These are phyloP conservation scores for Oncorhynchus mykiss DNA, from an alignment of 2,113 vertebrate genomes.

Conservation along the genomic window DNA sequence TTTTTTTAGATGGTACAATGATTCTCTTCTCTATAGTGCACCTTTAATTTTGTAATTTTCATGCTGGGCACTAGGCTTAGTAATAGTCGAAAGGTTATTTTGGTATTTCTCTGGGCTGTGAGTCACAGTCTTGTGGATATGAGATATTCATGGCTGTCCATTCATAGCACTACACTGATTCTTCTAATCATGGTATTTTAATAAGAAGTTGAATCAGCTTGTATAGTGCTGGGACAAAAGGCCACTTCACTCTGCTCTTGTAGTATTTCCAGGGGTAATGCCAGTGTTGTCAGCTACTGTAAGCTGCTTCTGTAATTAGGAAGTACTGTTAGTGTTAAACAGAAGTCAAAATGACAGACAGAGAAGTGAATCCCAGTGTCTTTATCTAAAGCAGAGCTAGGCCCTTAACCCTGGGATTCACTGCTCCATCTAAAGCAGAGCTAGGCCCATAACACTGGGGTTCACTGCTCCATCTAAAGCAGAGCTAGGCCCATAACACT, in stretches of 20 bases:
- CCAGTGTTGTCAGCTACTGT: slow-evolving; percentile 4
- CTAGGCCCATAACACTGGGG: too few species aligned
- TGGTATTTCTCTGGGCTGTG: neutral
- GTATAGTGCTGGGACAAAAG: neutral
- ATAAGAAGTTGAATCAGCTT: neutral
- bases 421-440: too few species aligned
- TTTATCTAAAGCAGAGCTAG: too few species aligned
- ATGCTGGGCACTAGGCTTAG: neutral
- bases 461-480: too few species aligned
- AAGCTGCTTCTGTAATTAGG: slow-evolving; percentile 24
- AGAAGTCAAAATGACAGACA: too few species aligned
- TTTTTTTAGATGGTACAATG: too few species aligned
- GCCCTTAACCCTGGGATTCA: too few species aligned
- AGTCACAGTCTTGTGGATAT: neutral
- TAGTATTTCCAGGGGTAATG: slow-evolving; percentile 19
- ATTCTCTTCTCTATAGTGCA: too few species aligned
- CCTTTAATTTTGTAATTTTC: neutral
- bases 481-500: too few species aligned
- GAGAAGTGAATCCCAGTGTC: too few species aligned
- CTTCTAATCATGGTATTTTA: neutral
- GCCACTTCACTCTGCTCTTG: neutral
- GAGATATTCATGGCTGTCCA: neutral
- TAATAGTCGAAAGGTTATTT: neutral
- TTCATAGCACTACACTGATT: neutral
- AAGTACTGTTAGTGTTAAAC: neutral